Evolutionary conservation across 1,140 invertebrate species (phyloP).

Genomic region (Macrosteles quadrilineatus): DNA sequence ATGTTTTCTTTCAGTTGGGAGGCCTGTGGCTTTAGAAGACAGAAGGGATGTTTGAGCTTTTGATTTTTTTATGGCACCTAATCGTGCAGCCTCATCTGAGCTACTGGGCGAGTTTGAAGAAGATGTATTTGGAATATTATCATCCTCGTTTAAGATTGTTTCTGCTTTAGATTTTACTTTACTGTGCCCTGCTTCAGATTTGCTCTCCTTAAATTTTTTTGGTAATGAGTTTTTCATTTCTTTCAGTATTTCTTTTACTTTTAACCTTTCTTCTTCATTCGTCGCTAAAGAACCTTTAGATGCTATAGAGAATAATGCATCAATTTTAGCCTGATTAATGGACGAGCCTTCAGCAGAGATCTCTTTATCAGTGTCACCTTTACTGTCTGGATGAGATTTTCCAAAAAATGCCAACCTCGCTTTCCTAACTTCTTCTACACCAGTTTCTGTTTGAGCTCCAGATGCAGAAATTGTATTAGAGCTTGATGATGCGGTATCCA

Average conservation of each 20-base stretch:
- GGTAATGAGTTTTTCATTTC: conserved; percentile 67
- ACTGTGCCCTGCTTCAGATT: neutral
- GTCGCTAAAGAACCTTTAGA: conserved; percentile 45
- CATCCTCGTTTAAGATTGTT: conserved; percentile 7
- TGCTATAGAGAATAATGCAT: conserved; percentile 13
- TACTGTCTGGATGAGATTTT: conserved; percentile 38
- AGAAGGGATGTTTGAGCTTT: neutral
- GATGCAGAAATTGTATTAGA: too few relatives aligned
- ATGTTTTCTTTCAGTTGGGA: too few relatives aligned
- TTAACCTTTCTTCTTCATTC: conserved; percentile 54
- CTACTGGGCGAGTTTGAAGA: neutral
- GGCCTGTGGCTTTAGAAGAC: too few relatives aligned
- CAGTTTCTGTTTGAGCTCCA: conserved; percentile 14
- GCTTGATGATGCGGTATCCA: too few relatives aligned
- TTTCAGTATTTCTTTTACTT: conserved; percentile 63
- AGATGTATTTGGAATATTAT: neutral
- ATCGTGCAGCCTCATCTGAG: conserved; percentile 7
- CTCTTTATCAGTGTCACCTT: conserved; percentile 28
- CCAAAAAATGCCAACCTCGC: conserved; percentile 48
- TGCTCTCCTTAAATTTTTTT: conserved; percentile 50
- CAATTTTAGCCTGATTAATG: conserved; percentile 34
- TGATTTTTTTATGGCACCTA: conserved; percentile 36
- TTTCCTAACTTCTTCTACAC: conserved; percentile 48
- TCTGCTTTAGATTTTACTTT: conserved; percentile 10
- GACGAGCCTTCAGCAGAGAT: neutral